phyloP scores from a whole-genome alignment of 2,888 invertebrate genomes.

The Spicauda simplicius region DNA sequence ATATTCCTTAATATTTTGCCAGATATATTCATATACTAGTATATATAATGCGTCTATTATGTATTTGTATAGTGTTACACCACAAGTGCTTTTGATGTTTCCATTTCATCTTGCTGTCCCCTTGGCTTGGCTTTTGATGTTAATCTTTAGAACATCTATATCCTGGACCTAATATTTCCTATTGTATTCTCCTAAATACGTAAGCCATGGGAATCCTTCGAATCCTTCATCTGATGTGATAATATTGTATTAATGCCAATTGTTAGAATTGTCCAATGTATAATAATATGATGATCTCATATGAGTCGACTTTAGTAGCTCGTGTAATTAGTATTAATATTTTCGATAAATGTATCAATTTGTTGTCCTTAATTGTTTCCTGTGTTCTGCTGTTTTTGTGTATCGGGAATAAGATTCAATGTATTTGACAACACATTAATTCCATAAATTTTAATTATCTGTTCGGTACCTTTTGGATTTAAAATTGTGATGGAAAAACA shows the following conservation, averaged over 20 bases:
- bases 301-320: constrained; percentile 24
- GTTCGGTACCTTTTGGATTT: too few relatives aligned
- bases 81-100: constrained; percentile 45
- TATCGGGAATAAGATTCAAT: too few relatives aligned
- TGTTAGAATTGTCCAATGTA: constrained; percentile 57
- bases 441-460: too few relatives aligned
- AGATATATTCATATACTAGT: constrained; percentile 5
- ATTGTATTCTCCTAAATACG: constrained; percentile 5
- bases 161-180: constrained; percentile 11
- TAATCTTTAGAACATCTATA: not conserved
- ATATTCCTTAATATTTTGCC: constrained; percentile 15
- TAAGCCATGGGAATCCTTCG: constrained; percentile 42
- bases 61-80: constrained; percentile 41
- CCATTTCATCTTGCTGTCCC: constrained; percentile 57
- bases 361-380: too few relatives aligned
- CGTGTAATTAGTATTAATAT: not conserved
- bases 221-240: constrained; percentile 43
- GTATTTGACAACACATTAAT: too few relatives aligned
- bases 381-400: too few relatives aligned
- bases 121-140: constrained; percentile 49
- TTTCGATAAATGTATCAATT: not conserved
- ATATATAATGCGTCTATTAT: constrained; percentile 4
- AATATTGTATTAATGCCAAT: constrained; percentile 33
- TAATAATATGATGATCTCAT: constrained; percentile 40
- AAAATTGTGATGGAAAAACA: too few relatives aligned